These are phyloP conservation scores for Brenthis ino DNA, from an alignment of 2,888 invertebrate species.

Conservation along the genomic window DNA sequence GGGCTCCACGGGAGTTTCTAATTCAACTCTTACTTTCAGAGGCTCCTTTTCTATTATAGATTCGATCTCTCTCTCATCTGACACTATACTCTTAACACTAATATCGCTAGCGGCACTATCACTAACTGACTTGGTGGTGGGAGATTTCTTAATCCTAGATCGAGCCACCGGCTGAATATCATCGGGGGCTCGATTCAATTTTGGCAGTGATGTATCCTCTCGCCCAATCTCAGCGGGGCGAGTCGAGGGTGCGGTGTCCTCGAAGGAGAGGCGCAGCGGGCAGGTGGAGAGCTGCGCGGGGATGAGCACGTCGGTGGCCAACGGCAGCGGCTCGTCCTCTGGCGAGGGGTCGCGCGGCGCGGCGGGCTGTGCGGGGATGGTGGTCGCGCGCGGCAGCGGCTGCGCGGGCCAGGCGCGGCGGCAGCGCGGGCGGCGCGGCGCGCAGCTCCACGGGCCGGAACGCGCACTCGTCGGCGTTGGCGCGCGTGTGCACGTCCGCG, in stretches of 20 bases:
- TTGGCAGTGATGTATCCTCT: constrained; percentile 62
- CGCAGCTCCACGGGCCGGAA: constrained; percentile 85
- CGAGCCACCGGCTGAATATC: constrained; percentile 64
- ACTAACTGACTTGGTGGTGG: constrained; percentile 66
- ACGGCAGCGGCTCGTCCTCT: constrained; percentile 45
- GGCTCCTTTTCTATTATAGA: constrained; percentile 27
- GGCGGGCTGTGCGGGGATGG: constrained; percentile 61
- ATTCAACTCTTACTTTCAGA: constrained; percentile 28
- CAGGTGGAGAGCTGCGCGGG: constrained; percentile 46
- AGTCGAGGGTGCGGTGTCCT: constrained; percentile 29
- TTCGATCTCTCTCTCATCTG: constrained; percentile 30
- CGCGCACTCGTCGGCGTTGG: constrained; percentile 71
- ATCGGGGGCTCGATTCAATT: constrained; percentile 55
- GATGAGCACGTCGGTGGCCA: constrained; percentile 50
- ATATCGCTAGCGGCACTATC: constrained; percentile 53
- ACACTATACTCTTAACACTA: constrained; percentile 54
- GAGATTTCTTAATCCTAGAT: constrained; percentile 65
- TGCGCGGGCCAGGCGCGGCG: constrained; percentile 50
- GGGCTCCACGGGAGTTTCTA: constrained; percentile 28
- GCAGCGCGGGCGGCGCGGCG: constrained; percentile 62
- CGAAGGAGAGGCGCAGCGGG: constrained; percentile 44
- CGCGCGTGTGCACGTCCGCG: constrained; percentile 60
- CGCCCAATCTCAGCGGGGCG: constrained; percentile 51
- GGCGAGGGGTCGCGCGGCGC: constrained; percentile 40
- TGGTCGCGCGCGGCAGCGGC: constrained; percentile 63